Base-by-base conservation (phyloP, 2,797 vertebrate species). In the Rhabdomys pumilio region DNA sequence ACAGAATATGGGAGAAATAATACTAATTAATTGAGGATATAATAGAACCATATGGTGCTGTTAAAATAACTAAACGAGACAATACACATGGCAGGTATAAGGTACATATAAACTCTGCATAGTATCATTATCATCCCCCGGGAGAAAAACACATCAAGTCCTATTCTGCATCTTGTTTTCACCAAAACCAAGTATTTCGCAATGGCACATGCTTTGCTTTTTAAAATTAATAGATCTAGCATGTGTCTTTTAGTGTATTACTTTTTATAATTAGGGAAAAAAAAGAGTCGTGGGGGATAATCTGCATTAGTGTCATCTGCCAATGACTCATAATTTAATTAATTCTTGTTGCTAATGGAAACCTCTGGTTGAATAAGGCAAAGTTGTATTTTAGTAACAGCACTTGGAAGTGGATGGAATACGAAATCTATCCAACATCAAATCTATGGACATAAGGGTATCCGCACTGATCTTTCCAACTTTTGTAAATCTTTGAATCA, bases 281-380 rank as follows among this genome's bases (percentile, higher is more conserved):
- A 83, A 59, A 94, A 77, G 88, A 93, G 95, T 94, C 17, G 8
- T 93, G 72, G 85, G 82, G 72, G 41, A 90, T 97, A 81, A 96
- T 97, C 83, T 96, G 89, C 92, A 11, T 97, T 95, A 75, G 89
- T 95, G 96, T 98, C 95, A 96, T 97, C 95, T 97, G 94, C 93
- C 19, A 86, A 95, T 98, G 97, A 97, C 92, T 97, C 97, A 97
- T 97, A 98, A 97, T 97, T 97, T 97, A 97, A 98, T 97, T 97
- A 98, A 98, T 98, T 97, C 97, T 90, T 85, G 97, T 98, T 97
- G 97, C 97, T 97, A 97, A 96, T 97, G 97, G 97, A 97, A 98
- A 98, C 97, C 97, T 97, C 93, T 93, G 86, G 97, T 95, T 96
- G 96, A 96, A 94, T 90, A 96, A 97, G 93, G 92, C 96, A 91